phyloP scores from a whole-genome alignment of 2,797 vertebrate genomes.

The Etheostoma perlongum region DNA sequence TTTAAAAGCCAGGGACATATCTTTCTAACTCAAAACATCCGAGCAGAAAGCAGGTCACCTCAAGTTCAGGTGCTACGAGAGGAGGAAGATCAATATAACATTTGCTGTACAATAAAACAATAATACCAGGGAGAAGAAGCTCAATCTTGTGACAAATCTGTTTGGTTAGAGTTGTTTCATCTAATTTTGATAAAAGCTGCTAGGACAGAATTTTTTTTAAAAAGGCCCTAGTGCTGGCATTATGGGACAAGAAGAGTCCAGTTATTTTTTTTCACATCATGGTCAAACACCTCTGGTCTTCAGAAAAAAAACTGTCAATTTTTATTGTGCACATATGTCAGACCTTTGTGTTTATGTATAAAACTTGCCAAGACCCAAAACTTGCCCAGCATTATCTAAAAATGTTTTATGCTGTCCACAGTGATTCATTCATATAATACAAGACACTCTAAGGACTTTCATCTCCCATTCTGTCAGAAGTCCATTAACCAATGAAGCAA shows the following conservation, averaged over 20 bases:
- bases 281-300: not conserved
- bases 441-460: no score
- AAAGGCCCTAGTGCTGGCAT: constrained; percentile 75
- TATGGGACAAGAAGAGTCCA: constrained; percentile 5
- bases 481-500: no score
- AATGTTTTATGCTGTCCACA: no score
- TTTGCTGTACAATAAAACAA: constrained; percentile 92
- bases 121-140: constrained; percentile 90
- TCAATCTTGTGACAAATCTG: constrained; percentile 91
- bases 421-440: no score
- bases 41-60: constrained; percentile 88
- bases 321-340: no score
- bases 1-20: constrained; percentile 87
- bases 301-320: no score
- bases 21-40: constrained; percentile 82
- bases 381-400: no score
- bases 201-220: constrained; percentile 88
- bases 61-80: constrained; percentile 93
- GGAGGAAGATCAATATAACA: constrained; percentile 91
- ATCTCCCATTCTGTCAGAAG: no score
- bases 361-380: no score
- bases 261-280: constrained; percentile 14
- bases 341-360: no score
- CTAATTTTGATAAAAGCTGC: constrained; percentile 93
- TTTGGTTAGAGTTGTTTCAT: constrained; percentile 91